phyloP scores from a whole-genome alignment of 2,797 vertebrate genomes.

The Poeciliopsis gracilis region DNA sequence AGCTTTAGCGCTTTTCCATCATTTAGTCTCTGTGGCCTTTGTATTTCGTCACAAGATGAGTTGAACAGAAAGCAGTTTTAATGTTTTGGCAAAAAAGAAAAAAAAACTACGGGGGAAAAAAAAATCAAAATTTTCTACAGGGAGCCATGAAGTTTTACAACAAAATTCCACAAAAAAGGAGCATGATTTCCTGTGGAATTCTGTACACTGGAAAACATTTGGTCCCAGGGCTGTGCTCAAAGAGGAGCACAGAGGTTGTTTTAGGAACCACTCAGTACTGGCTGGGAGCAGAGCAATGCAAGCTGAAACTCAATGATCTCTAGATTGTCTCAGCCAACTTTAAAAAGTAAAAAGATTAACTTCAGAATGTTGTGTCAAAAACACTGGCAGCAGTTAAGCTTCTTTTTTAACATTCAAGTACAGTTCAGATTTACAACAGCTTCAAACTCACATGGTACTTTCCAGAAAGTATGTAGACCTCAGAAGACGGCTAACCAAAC shows the following conservation, averaged over 20 bases:
- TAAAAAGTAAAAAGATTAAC: background rate
- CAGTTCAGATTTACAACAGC: background rate
- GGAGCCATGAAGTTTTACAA: background rate
- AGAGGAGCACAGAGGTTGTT: background rate
- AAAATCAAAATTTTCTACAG: background rate
- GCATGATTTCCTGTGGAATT: slow-evolving; percentile 2
- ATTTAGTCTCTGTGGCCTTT: background rate
- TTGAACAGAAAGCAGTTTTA: background rate
- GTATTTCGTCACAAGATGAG: background rate
- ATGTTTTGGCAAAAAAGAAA: background rate
- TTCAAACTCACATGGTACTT: background rate
- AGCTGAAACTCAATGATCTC: background rate
- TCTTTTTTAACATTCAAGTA: background rate
- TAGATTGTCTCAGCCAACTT: background rate
- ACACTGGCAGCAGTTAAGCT: background rate
- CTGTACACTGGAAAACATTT: slow-evolving; percentile 3
- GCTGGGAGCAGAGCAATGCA: background rate
- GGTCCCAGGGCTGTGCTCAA: background rate
- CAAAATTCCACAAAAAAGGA: slow-evolving; percentile 3
- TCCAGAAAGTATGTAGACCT: background rate
- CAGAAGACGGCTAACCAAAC: background rate
- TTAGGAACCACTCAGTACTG: background rate
- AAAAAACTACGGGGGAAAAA: background rate
- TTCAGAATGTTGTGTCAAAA: background rate
- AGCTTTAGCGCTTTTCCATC: background rate